These are phyloP conservation scores for Zingel zingel DNA, from an alignment of 2,113 vertebrate species.

Conservation along the genomic window DNA sequence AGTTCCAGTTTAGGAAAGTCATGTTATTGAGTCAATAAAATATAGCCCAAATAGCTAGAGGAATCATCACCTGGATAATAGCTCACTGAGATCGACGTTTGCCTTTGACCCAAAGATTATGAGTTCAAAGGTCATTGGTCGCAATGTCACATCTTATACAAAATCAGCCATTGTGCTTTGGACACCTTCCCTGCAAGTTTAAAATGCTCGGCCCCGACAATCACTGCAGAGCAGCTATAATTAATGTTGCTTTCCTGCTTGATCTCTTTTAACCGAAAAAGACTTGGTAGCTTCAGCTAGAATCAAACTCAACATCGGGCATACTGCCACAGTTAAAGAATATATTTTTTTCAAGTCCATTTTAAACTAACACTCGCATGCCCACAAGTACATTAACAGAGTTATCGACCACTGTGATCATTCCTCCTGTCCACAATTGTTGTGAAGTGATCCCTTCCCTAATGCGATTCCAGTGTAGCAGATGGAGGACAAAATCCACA, in stretches of 20 bases:
- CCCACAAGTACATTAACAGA: background rate
- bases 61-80: too few species aligned
- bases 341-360: constrained; percentile 8
- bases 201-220: too few species aligned
- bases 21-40: too few species aligned
- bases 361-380: constrained; percentile 3
- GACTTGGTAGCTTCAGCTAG: background rate
- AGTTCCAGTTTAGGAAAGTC: too few species aligned
- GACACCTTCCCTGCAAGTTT: too few species aligned
- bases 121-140: too few species aligned
- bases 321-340: constrained; percentile 5
- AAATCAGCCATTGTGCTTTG: too few species aligned
- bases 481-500: constrained; percentile 31
- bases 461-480: constrained; percentile 37
- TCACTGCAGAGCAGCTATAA: too few species aligned
- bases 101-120: too few species aligned
- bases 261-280: constrained; percentile 8
- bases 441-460: constrained; percentile 4
- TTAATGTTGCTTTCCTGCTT: background rate
- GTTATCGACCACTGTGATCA: background rate
- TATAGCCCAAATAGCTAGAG: too few species aligned
- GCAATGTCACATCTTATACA: too few species aligned
- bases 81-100: too few species aligned
- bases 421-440: background rate
- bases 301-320: background rate